Base-by-base conservation (phyloP, 1,140 invertebrate genomes). In the Drosophila prosaltans region DNA sequence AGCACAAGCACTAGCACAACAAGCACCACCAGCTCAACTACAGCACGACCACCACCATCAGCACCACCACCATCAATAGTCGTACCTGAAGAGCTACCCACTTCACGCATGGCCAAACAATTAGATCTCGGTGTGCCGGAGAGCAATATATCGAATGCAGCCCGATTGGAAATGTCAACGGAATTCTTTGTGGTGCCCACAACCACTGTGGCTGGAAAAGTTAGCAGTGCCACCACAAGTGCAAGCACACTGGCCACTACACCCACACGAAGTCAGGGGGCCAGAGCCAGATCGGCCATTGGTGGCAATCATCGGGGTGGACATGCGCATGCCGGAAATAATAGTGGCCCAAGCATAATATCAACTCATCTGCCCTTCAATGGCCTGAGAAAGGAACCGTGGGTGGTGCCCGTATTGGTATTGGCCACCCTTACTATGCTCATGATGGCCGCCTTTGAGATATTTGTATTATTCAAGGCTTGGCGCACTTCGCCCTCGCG, bases 401-500 rank as follows among this genome's bases (percentile, higher is more conserved):
- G 97, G 97, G 97, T 97, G 3, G 94, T 98, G 72, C 97, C 97
- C 0, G 94, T 98, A 21, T 93, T 98, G 11, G 95, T 96, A 3
- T 93, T 97, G 43, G 95, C 97, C 54, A 95, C 95, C 9, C 93
- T 96, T 24, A 95, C 96, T 57, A 96, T 98, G 94, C 91, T 97
- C 0, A 94, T 96, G 72, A 97, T 98, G 91, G 94, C 95, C 11
- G 94, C 95, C 21, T 98, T 98, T 85, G 97, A 98, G 93, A 95
- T 96, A 65, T 98, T 97, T 88, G 96, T 98, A n/a, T 93, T 98
- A 65, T 97, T 97, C 92, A 97, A 97, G 92, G 95, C 97, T 24
- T 95, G 96, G 92, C 95, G 95, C 26, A 96, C 96, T n/a, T 95
- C 95, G 1, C 96, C 96, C 0, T 96, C 95, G 81, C 95, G 97